Conservation (phyloP, 2,113 vertebrate species). For the Axis porcinus region DNA sequence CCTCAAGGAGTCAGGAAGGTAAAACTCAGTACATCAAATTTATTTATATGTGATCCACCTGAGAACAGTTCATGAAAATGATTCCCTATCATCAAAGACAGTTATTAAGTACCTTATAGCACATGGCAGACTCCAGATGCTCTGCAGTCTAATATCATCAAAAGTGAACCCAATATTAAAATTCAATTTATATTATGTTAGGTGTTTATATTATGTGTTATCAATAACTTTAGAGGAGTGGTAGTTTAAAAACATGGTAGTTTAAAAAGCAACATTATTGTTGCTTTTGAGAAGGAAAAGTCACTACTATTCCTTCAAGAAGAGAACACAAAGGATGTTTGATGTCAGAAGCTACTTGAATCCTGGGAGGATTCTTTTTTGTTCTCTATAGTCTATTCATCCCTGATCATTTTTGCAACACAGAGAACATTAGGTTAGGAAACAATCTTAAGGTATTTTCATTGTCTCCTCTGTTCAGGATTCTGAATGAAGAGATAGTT, state of each 20-base stretch:
- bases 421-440: not conserved
- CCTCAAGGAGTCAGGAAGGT: slow-evolving; percentile 95
- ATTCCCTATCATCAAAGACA: not conserved
- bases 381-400: not conserved
- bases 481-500: not conserved
- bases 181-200: not conserved
- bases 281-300: not conserved
- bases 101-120: not conserved
- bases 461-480: not conserved
- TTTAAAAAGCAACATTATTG: too few species aligned
- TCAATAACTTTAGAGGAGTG: not conserved
- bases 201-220: not conserved
- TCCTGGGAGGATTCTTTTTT: not conserved
- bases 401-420: not conserved
- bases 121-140: not conserved
- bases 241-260: not conserved
- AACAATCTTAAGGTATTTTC: not conserved
- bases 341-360: not conserved
- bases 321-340: not conserved
- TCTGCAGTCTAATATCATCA: not conserved
- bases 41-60: not conserved
- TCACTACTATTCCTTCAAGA: not conserved
- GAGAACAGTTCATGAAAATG: not conserved
- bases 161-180: not conserved
- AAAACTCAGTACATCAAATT: slow-evolving; percentile 26